Percentiles rank a stretch among this genome's conserved stretches.
Evolutionary conservation across 2,113 vertebrate genomes (phyloP).

Genomic region (Forbesichthys papilliferus): DNA sequence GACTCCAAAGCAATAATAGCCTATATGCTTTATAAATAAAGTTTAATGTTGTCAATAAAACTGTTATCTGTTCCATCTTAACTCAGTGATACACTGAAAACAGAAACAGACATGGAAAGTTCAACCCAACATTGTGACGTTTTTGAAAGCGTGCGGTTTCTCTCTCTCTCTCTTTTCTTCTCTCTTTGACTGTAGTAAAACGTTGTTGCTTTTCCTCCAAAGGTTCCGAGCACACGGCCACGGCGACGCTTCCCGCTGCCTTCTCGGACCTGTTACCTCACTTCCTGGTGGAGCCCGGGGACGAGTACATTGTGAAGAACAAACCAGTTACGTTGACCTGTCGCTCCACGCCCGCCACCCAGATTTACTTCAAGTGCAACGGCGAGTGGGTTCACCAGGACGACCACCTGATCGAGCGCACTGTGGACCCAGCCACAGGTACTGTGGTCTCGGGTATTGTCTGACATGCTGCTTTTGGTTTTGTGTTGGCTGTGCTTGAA

Average conservation of each 20-base stretch:
- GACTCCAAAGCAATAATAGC: conserved; percentile 27
- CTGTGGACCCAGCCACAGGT: conserved; percentile 87
- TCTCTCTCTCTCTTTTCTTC: conserved; percentile 14
- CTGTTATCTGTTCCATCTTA: conserved; percentile 10
- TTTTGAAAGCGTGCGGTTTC: conserved; percentile 25
- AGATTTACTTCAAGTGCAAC: conserved; percentile 99
- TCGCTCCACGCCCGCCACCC: conserved; percentile 91
- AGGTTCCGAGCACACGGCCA: conserved; percentile 90
- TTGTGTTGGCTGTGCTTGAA: no score
- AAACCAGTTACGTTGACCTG: conserved; percentile 94
- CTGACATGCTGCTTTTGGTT: no score
- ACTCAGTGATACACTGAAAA: not conserved
- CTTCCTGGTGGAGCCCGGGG: conserved; percentile 93
- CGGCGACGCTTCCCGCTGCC: conserved; percentile 81
- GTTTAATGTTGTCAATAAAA: no score
- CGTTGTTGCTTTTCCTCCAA: conserved; percentile 11
- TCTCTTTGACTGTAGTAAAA: conserved; percentile 6
- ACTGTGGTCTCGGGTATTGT: conserved; percentile 12
- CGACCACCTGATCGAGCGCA: conserved; percentile 88
- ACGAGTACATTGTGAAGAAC: conserved; percentile 97
- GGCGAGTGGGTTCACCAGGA: conserved; percentile 98
- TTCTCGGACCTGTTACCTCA: conserved; percentile 89
- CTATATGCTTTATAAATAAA: not conserved
- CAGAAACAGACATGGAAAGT: conserved; percentile 4
- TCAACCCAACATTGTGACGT: conserved; percentile 26